phyloP scores from a whole-genome alignment of 2,888 invertebrate genomes.

The Mellilla xanthometata region DNA sequence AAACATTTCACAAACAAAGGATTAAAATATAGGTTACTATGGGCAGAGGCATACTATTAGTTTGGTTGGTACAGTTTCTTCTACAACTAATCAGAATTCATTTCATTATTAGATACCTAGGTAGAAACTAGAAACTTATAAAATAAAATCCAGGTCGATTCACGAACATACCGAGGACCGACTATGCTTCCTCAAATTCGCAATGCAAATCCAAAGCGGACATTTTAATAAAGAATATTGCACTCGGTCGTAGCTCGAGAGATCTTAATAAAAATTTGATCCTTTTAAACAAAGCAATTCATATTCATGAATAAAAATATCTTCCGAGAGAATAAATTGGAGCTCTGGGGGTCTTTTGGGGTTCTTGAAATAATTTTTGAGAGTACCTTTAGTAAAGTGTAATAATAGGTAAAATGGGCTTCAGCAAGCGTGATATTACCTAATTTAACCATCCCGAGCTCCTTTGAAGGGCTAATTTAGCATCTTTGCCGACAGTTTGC shows the following conservation, averaged over 20 bases:
- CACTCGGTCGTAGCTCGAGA: slow-evolving; percentile 23
- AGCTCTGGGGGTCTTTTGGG: slow-evolving; percentile 20
- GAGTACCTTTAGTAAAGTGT: not conserved
- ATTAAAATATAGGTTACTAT: too few relatives aligned
- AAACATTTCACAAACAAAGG: too few relatives aligned
- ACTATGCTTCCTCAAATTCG: slow-evolving; percentile 6
- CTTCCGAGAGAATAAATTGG: slow-evolving; percentile 43
- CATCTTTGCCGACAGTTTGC: too few relatives aligned
- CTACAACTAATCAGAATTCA: too few relatives aligned
- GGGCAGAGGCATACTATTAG: too few relatives aligned
- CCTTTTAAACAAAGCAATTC: slow-evolving; percentile 57
- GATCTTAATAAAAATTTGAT: slow-evolving; percentile 51
- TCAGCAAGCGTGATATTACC: not conserved
- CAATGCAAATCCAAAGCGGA: slow-evolving; percentile 21
- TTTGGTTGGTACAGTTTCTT: too few relatives aligned
- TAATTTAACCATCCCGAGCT: too few relatives aligned
- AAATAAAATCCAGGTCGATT: too few relatives aligned
- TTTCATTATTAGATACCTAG: too few relatives aligned
- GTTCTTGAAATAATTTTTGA: slow-evolving; percentile 8
- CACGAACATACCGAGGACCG: too few relatives aligned
- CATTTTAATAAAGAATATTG: slow-evolving; percentile 39
- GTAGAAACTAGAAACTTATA: too few relatives aligned
- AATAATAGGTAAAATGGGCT: slow-evolving; percentile 5
- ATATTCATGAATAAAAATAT: slow-evolving; percentile 60
- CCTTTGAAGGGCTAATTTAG: too few relatives aligned